Percentiles rank a stretch among this genome's conserved stretches.
These are phyloP conservation scores for Sisor rabdophorus DNA, from an alignment of 2,113 vertebrate species.

Conservation along the genomic window DNA sequence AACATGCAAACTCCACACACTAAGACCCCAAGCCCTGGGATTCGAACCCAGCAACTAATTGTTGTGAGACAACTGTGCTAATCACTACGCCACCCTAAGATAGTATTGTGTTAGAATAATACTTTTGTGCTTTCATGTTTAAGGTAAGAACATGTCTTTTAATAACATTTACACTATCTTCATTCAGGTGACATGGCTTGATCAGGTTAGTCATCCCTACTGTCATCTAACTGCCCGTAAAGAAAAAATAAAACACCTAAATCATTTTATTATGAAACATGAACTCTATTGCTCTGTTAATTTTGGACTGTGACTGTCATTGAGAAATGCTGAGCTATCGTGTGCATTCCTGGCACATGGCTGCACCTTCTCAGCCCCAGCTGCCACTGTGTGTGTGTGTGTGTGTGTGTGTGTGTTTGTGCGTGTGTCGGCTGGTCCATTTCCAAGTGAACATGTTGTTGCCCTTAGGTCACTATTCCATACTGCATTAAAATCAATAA, in stretches of 20 bases:
- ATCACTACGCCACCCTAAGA: background rate
- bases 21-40: too few species aligned
- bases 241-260: background rate
- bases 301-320: slow-evolving; percentile 46
- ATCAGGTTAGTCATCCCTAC: background rate
- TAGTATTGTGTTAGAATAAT: background rate
- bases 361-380: slow-evolving; percentile 12
- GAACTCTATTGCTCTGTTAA: slow-evolving; percentile 33
- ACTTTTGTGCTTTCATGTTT: too few species aligned
- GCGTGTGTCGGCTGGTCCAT: slow-evolving; percentile 22
- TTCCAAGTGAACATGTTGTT: slow-evolving; percentile 12
- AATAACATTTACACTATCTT: background rate
- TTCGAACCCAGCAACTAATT: too few species aligned
- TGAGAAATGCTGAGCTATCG: slow-evolving; percentile 44
- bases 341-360: slow-evolving; percentile 40
- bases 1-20: too few species aligned
- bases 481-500: slow-evolving; percentile 10
- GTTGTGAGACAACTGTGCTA: too few species aligned
- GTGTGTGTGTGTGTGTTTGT: slow-evolving; percentile 12
- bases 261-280: background rate
- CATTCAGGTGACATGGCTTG: background rate
- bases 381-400: slow-evolving; percentile 18
- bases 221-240: background rate
- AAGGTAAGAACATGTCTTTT: background rate
- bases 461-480: slow-evolving; percentile 11